Evolutionary conservation across 2,113 vertebrate genomes (phyloP), one percentile per base, ranked within the genome.

Genomic region (Daphoenositta chrysoptera): DNA sequence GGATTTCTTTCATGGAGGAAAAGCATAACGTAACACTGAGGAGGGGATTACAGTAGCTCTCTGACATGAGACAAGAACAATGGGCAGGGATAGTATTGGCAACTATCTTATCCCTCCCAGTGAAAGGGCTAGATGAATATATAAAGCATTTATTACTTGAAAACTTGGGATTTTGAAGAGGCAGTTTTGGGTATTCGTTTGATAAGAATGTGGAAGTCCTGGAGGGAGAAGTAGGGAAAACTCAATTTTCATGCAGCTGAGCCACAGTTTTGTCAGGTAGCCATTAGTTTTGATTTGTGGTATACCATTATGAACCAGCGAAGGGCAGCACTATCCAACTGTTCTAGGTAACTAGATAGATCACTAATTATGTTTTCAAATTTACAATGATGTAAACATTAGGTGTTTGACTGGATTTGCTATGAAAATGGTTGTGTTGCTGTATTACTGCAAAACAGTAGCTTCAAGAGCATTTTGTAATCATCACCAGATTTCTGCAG

Each of bases 281-380:
- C 89, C 84, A n/a, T 57, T 70, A 93, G 63, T 24, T 94, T 81
- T 82, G 90, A 93, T 95, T 96, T 97, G 95, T 96, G 94, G 79
- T 97, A 91, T 97, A 93, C 93, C 95, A 75, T 78, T 60, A 60
- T 4, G 37, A 96, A 90, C 96, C 96, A 97, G 94, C 31, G 73
- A 97, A 98, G 95, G 96, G 96, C 96, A 97, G 96, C 88, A 96
- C 85, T 64, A 90, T 76, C 79, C 90, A 97, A 96, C 27, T 23
- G 73, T 97, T 96, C 86, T 86, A 54, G 58, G 79, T 94, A 86
- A 91, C 54, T 66, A 76, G 79, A 94, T 60, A 48, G 47, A 73
- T 84, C n/a, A 51, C 73, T 92, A 96, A 96, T 96, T 87, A 82
- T 61, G 31, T 90, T 92, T 81, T 54, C 69, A 83, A 80, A 42